Base-by-base conservation (phyloP, 2,113 vertebrate genomes). In the Malurus cyaneus region DNA sequence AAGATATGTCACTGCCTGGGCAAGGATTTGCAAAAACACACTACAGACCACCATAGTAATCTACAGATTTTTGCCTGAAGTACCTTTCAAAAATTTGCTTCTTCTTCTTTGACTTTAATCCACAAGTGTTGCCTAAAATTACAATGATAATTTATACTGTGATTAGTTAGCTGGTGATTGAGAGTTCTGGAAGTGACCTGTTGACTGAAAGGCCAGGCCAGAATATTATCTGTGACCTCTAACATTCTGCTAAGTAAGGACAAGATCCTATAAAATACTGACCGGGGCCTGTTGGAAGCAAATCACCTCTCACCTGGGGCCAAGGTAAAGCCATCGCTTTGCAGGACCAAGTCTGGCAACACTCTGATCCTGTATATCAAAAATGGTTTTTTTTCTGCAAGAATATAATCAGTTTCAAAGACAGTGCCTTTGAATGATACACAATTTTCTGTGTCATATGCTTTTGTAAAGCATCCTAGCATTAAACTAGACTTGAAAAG, bases 161-260 rank as follows among this genome's bases (percentile, higher is more conserved):
- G 81, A 94, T 86, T 84, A 96, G 91, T 26, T 89, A 92, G 32
- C 39, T 89, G 82, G 72, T 90, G 54, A 95, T 96, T 93, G 80
- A 96, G 82, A 76, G 73, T 59, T 84, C 88, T 50, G 53, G 92
- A 94, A 92, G 53, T 66, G 57, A 39, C 66, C 59, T 95, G 71
- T 41, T 83, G 86, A 94, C 72, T 92, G 87, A 41, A 88, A 96
- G 80, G 78, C 25, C 86, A 85, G 64, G 47, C 4, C 47, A 60
- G 60, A 91, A 78, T 88, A 96, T 94, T 88, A 94, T 76, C 60
- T 76, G 56, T 93, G 80, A 96, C 91, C 94, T 93, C 77, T 76
- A 65, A 84, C 70, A 76, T 25, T 86, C 64, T 76, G 29, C 78
- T 91, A 32, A 2, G 2, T 44, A 92, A 93, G 16, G 4, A 21